Evolutionary conservation across 2,113 vertebrate species (phyloP), one percentile per base, ranked within the genome.

Genomic region (Phrynocephalus versicolor): DNA sequence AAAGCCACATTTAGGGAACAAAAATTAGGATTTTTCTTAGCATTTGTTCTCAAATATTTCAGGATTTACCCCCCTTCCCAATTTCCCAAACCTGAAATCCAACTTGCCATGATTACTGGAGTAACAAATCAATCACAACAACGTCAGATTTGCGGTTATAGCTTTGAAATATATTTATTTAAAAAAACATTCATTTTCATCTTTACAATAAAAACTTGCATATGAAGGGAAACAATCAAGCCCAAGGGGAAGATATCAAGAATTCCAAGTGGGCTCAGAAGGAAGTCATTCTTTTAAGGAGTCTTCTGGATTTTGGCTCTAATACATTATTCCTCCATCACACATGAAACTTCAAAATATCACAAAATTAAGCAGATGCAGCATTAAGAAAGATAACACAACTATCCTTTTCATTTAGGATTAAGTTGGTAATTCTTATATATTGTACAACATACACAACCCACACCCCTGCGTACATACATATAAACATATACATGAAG

Each of bases 341-440:
- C 30, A 76, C 30, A 85, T 1, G 21, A 86, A 92, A 83, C 76
- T 69, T 83, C 2, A 64, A 37, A 55, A 85, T 87, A 88, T 80
- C 91, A 89, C 62, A 92, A 86, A 85, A 90, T 76, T 87, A 88
- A 87, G 79, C 4, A 18, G 88, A 88, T 89, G 74, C 79, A 86
- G 70, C 84, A 87, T 81, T 95, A 96, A 96, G 92, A 92, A 94
- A 93, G 89, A 90, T 93, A 95, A 94, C 86, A 88, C 77, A 94
- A 90, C 95, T 95, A 95, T 93, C 95, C 93, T 93, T 97, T 95
- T 93, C 95, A 91, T 96, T 96, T 96, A 96, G 96, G 95, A 96
- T 96, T 60, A 94, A 92, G 86, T 94, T 94, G 90, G 88, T 93
- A 88, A 93, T 94, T 95, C 89, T 86, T 51, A n/a, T 85, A 94